phyloP scores from a whole-genome alignment of 2,888 invertebrate species.

The Xanthia icteritia region DNA sequence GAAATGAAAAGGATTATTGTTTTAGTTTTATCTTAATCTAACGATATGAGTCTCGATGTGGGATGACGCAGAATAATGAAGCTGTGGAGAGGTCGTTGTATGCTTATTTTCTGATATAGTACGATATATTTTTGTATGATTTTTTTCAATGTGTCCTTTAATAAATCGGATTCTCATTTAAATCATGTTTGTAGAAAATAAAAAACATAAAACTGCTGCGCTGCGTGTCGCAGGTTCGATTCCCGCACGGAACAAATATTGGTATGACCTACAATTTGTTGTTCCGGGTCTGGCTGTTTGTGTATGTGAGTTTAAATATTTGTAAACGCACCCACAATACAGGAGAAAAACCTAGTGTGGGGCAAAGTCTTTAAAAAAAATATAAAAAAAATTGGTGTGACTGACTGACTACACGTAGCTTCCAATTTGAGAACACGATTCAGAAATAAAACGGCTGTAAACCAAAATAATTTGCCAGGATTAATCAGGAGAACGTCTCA shows the following conservation, averaged over 20 bases:
- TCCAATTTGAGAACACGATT: not conserved
- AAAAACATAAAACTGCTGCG: no score
- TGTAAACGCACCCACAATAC: no score
- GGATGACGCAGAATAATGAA: slow-evolving; percentile 70
- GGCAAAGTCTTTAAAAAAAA: no score
- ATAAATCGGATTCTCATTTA: not conserved
- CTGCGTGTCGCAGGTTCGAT: no score
- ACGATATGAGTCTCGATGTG: slow-evolving; percentile 83
- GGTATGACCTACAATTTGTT: no score
- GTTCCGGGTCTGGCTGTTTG: no score
- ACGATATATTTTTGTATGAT: not conserved
- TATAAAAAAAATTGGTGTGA: not conserved
- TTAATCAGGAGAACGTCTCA: no score
- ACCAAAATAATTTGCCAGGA: not conserved
- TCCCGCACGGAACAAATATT: no score
- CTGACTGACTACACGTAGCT: not conserved
- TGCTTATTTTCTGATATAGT: not conserved
- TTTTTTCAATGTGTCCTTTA: not conserved
- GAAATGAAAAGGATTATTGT: slow-evolving; percentile 90
- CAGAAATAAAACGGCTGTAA: not conserved
- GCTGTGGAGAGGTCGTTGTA: slow-evolving; percentile 65
- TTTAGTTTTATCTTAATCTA: slow-evolving; percentile 90
- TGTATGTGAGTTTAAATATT: no score
- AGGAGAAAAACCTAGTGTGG: no score
- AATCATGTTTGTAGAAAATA: not conserved